These are phyloP conservation scores for Nesoenas mayeri DNA, from an alignment of 2,113 vertebrate genomes.

Conservation along the genomic window DNA sequence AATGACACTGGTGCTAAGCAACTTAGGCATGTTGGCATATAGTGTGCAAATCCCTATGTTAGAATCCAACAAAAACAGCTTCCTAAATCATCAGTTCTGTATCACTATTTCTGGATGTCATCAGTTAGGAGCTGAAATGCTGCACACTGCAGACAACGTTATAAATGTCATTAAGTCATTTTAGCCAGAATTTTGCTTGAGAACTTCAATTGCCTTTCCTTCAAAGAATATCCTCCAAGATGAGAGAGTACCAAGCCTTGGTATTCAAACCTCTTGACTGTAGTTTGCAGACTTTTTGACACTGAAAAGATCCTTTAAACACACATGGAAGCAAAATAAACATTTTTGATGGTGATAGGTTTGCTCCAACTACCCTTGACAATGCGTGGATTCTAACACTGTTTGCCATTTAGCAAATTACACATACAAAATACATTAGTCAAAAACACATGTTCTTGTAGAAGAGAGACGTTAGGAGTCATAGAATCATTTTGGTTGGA, in stretches of 20 bases:
- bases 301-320: neutral
- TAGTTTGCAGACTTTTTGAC: neutral
- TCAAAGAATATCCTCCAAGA: neutral
- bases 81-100: neutral
- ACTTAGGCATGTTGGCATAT: neutral
- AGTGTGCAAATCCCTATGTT: neutral
- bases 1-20: neutral
- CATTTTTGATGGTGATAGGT: neutral
- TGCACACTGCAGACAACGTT: neutral
- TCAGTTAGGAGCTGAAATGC: neutral
- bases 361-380: neutral
- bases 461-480: neutral
- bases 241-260: neutral
- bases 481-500: too few relatives aligned
- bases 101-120: neutral
- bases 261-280: neutral
- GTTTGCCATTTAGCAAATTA: neutral
- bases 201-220: neutral
- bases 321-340: neutral
- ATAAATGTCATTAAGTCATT: neutral
- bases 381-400: neutral
- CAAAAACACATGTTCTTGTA: neutral
- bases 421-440: neutral
- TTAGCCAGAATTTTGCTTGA: neutral
- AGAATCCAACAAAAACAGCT: neutral